Evolutionary conservation across 1,140 invertebrate genomes (phyloP), one percentile per base, ranked within the genome.

Genomic region (Halyomorpha halys): DNA sequence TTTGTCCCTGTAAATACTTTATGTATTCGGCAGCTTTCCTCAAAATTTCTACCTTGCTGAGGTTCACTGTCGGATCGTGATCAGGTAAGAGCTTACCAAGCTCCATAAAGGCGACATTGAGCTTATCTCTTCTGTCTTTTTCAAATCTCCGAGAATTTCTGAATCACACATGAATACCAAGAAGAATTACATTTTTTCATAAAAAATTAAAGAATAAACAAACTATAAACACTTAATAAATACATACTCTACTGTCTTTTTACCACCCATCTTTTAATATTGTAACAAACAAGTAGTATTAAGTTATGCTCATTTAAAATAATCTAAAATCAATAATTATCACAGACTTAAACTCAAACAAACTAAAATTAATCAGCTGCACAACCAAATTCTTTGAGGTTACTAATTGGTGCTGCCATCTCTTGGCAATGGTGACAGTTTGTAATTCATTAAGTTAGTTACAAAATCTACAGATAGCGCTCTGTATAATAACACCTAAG

Each of bases 71-170:
- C 16, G 78, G 75, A 67, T 79, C 75, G 68, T 77, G 73, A 54
- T 73, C 73, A 11, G 80, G 80, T 15, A 81, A 69, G 8, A 78
- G 67, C 69, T 75, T 73, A 44, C 72, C 71, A 39, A 81, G 68
- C 47, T 72, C 72, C 13, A 70, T 69, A 70, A 81, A 81, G 19
- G 71, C 73, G 5, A 74, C 72, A 53, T 79, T 77, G 14, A 81
- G 68, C 65, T 77, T 72, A 64, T 78, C 73, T 68, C 80, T 69
- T 23, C 80, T 69, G 53, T 76, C 73, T 69, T 76, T 74, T 70
- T 81, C 80, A 76, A 78, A 81, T 69, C 74, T 69, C 65, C 76
- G 70, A 68, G 73, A 72, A 71, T 76, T 74, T 11, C 71, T 73
- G 34, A 39, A 39, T 13, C 1, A 39, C 1, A 13, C 13, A 39